Percentiles rank a stretch among this genome's conserved stretches.
phyloP scores from a whole-genome alignment of 2,113 vertebrate genomes.

The Chionomys nivalis region DNA sequence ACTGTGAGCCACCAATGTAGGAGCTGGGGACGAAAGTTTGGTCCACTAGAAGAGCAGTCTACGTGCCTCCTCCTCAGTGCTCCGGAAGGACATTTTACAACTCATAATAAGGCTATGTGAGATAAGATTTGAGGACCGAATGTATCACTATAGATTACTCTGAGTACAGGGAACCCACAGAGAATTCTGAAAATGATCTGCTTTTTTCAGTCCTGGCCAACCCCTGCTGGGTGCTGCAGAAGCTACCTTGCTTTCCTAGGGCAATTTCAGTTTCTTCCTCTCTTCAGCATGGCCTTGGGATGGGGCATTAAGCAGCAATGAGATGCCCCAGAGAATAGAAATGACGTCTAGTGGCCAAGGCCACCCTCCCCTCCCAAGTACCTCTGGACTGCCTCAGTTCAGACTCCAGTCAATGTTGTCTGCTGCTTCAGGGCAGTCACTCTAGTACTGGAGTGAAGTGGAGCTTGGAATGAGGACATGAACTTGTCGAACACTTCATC shows the following conservation, averaged over 20 bases:
- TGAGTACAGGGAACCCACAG: not conserved
- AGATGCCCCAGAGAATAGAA: not conserved
- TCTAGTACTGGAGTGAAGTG: not conserved
- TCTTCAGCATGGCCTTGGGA: not conserved
- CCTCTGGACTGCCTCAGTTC: constrained; percentile 9
- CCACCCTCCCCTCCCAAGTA: not conserved
- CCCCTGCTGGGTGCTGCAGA: not conserved
- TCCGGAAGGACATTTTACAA: not conserved
- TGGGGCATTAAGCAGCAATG: not conserved
- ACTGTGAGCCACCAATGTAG: too few relatives aligned
- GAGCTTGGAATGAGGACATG: constrained; percentile 19
- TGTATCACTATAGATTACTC: not conserved
- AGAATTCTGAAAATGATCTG: not conserved
- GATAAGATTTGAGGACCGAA: not conserved
- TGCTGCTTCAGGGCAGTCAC: not conserved
- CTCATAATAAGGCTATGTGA: not conserved
- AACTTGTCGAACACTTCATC: not conserved
- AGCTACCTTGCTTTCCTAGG: not conserved
- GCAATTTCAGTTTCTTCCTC: not conserved
- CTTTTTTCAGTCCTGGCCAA: fast-evolving
- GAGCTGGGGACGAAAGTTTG: too few relatives aligned
- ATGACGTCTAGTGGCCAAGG: not conserved
- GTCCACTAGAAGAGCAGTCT: not conserved
- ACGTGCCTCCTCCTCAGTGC: not conserved
- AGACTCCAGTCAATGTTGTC: not conserved